Evolutionary conservation across 2,888 invertebrate genomes (phyloP).

Genomic region (Sminthurides aquaticus): DNA sequence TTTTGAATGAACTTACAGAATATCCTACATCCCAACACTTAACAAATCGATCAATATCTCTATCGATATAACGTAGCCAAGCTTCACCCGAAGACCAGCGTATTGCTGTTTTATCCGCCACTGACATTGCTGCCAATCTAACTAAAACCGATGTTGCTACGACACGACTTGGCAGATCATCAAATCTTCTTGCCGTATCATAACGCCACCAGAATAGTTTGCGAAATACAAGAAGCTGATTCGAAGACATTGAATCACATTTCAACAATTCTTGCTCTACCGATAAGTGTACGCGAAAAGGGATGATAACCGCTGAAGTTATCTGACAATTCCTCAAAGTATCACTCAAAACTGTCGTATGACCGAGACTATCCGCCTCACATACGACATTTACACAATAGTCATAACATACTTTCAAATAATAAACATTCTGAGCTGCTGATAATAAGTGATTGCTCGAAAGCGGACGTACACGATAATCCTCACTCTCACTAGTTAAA

Average conservation of each 20-base stretch:
- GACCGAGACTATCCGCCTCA: background rate
- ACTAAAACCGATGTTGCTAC: background rate
- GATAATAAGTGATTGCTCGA: background rate
- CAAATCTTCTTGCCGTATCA: background rate
- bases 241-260: background rate
- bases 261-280: background rate
- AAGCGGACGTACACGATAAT: background rate
- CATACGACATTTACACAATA: background rate
- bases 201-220: background rate
- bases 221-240: background rate
- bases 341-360: too few species aligned
- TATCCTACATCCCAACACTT: too few species aligned
- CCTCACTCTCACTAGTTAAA: background rate
- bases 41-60: too few species aligned
- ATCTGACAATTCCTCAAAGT: too few species aligned
- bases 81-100: too few species aligned
- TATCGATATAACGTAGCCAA: too few species aligned
- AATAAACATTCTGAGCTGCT: background rate
- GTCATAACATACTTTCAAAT: background rate
- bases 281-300: background rate
- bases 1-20: too few species aligned
- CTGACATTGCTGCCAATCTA: background rate
- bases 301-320: background rate
- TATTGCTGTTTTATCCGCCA: too few species aligned
- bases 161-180: background rate